Conservation (phyloP, 2,797 vertebrate genomes). For the Diplodus puntazzo region DNA sequence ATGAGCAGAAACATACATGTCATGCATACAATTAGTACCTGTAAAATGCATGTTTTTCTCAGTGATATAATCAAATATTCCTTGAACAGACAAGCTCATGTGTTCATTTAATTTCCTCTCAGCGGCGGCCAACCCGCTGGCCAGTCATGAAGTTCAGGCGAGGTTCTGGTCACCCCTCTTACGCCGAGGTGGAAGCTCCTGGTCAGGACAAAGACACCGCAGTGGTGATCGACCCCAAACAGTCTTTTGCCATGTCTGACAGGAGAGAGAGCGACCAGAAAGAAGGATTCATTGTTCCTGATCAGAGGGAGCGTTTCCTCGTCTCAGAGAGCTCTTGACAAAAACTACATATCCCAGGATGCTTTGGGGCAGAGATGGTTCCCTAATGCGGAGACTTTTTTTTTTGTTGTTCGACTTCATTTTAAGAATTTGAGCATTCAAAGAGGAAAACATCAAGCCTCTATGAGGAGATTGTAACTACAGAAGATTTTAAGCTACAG, state of each 20-base stretch:
- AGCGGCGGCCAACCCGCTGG: slow-evolving; percentile 94
- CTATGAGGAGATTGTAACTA: slow-evolving; percentile 43
- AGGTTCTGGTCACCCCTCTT: slow-evolving; percentile 92
- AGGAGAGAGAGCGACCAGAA: slow-evolving; percentile 83
- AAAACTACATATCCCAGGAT: slow-evolving; percentile 55
- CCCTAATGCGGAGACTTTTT: slow-evolving; percentile 24
- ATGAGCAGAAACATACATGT: neutral
- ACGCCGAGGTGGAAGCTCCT: slow-evolving; percentile 93
- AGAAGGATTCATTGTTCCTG: slow-evolving; percentile 83
- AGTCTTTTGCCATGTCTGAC: slow-evolving; percentile 75
- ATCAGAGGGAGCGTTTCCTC: slow-evolving; percentile 83
- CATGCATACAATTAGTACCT: neutral
- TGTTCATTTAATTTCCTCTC: neutral
- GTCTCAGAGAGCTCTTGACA: slow-evolving; percentile 78
- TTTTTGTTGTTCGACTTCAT: slow-evolving; percentile 27
- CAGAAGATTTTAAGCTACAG: slow-evolving; percentile 23
- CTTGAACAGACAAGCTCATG: neutral
- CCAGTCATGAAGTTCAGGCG: slow-evolving; percentile 95
- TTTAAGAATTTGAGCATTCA: slow-evolving; percentile 37
- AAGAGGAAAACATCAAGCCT: slow-evolving; percentile 47
- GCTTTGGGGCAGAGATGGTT: slow-evolving; percentile 49
- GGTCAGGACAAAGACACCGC: slow-evolving; percentile 90
- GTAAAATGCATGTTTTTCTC: neutral
- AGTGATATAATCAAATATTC: neutral
- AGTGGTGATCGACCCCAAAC: slow-evolving; percentile 89